Base-by-base conservation (phyloP, 1,140 invertebrate genomes). In the Cylas formicarius region DNA sequence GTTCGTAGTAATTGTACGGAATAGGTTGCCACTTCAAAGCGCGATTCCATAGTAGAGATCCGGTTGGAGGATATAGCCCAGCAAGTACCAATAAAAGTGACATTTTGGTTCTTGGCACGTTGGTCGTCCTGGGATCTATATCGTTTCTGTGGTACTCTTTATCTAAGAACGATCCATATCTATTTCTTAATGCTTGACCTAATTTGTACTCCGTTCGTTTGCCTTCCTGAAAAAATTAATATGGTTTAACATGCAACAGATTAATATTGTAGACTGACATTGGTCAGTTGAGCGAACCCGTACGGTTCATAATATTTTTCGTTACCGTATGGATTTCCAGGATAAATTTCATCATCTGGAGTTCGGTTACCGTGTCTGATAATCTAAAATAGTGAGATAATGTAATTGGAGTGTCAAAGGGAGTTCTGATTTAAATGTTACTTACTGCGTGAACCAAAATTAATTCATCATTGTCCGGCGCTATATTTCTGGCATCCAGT, bases 331-430 rank as follows among this genome's bases (percentile, higher is more conserved):
- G 74, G 72, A 55, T 84, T 79, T 3, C 66, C 73, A 0, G 82
- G 78, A 60, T 78, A 86, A 33, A 70, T 61, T 66, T 68, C 44
- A 62, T 41, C 22, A 72, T 72, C 11, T 1, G 84, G 84, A 10
- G 81, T 78, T 17, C 86, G 73, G 55, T 87, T 80, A 4, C 85
- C 86, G 67, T 89, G 86, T 34, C 85, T 71, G 57, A 81, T 82
- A 18, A 84, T 48, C 81, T 83, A 21, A 41, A 45, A 48, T 7
- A 34, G n/a, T n/a, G n/a, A n/a, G n/a, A n/a, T n/a, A n/a, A n/a
- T n/a, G n/a, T n/a, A n/a, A n/a, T n/a, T n/a, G n/a, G n/a, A n/a
- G n/a, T n/a, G n/a, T n/a, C n/a, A n/a, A n/a, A n/a, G n/a, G n/a
- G n/a, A n/a, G n/a, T n/a, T n/a, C n/a, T n/a, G n/a, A n/a, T n/a